Percentiles rank a stretch among this genome's conserved stretches.
phyloP scores from a whole-genome alignment of 2,888 invertebrate genomes.

The Phytoseiulus persimilis region DNA sequence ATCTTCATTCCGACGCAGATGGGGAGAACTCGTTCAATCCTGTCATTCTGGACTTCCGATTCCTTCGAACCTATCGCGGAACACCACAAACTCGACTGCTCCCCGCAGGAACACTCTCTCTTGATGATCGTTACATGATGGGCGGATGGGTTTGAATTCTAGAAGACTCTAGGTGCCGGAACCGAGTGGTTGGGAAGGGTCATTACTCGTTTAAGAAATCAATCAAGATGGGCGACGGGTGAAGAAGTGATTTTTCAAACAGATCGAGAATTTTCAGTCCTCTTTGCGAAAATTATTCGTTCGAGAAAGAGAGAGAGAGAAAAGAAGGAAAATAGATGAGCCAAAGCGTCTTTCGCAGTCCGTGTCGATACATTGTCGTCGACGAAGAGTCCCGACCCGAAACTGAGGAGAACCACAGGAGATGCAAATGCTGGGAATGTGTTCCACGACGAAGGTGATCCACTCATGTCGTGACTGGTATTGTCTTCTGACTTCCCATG shows the following conservation, averaged over 20 bases:
- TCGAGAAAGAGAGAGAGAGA: not conserved
- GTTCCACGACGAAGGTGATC: not conserved
- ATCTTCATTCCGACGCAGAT: not conserved
- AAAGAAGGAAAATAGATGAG: not conserved
- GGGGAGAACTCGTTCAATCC: not conserved
- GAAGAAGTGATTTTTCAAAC: not conserved
- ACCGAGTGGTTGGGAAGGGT: no score
- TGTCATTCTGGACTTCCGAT: no score
- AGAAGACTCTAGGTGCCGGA: no score
- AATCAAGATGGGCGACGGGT: not conserved
- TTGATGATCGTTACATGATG: no score
- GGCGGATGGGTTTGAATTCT: no score
- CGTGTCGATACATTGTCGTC: not conserved
- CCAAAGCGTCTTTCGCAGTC: not conserved
- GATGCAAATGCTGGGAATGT: not conserved
- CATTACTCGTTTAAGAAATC: not conserved
- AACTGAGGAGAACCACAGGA: not conserved
- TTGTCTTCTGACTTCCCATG: slow-evolving; percentile 5
- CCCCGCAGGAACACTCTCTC: no score
- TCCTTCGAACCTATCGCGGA: no score
- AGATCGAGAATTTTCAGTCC: not conserved
- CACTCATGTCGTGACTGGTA: slow-evolving; percentile 5
- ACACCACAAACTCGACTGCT: no score
- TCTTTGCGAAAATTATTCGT: not conserved
- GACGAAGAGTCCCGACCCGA: not conserved